These are phyloP conservation scores for Orycteropus afer DNA, from an alignment of 2,113 vertebrate species.

Conservation along the genomic window DNA sequence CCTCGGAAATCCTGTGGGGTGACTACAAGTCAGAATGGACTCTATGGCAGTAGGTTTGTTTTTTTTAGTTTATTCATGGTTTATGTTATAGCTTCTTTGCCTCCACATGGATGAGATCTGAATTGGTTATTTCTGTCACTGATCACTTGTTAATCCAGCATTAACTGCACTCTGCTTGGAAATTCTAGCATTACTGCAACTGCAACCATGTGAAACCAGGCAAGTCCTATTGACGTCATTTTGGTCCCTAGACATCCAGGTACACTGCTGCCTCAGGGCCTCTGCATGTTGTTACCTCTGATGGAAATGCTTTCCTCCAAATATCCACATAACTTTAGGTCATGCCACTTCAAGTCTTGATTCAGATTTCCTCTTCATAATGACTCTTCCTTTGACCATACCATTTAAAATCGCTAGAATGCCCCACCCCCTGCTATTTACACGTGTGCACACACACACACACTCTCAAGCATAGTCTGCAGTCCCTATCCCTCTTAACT, in stretches of 20 bases:
- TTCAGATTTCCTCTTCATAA: background rate
- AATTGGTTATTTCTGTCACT: background rate
- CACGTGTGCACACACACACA: background rate
- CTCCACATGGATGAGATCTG: background rate
- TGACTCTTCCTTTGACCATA: background rate
- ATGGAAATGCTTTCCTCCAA: background rate
- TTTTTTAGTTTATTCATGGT: no score
- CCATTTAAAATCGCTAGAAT: background rate
- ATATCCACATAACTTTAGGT: background rate
- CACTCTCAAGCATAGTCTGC: background rate
- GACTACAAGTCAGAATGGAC: no score
- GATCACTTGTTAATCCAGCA: background rate
- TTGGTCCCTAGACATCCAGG: background rate
- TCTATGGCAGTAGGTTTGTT: no score
- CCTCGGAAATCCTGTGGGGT: no score
- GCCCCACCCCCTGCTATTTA: rapidly evolving
- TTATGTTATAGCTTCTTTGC: background rate
- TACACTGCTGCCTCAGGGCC: background rate
- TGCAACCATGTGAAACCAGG: background rate
- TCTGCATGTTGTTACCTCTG: background rate
- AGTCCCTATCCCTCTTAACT: background rate
- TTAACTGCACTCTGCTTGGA: background rate
- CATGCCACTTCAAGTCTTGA: background rate
- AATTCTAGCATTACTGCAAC: background rate
- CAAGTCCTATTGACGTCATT: background rate